Evolutionary conservation across 2,797 vertebrate genomes (phyloP), one percentile per base, ranked within the genome.

Genomic region (Lepus townsendii): DNA sequence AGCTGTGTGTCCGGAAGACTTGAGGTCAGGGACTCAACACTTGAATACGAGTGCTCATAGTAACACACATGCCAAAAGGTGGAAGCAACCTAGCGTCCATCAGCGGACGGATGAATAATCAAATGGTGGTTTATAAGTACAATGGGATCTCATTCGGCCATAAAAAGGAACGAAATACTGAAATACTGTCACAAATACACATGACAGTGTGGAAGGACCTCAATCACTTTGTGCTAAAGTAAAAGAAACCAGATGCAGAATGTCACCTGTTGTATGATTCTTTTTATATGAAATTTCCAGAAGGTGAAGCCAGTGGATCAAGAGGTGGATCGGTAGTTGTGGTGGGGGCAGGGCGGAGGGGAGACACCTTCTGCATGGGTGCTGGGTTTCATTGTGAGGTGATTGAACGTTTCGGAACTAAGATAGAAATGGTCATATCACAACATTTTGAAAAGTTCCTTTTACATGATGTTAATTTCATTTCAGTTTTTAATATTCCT

Each of bases 391-490:
- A 66, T 77, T 88, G 72, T 57, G n/a, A 10, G 10, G 2, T 50
- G 42, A 75, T 63, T 30, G 84, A 65, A 85, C 35, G 12, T 82
- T 91, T 92, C 68, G 26, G 77, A 90, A 79, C 30, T 47, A 47
- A 92, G 35, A 62, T 24, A 14, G 65, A 80, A 17, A 7, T 42
- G 60, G 42, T 77, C 17, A 52, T 77, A 50, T 83, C n/a, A 38
- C 8, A 73, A 65, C 71, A 65, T 76, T 75, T 22, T 75, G 35
- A 88, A 57, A 1, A 42, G 54, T 35, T 76, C 62, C 79, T 92
- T 92, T 72, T 90, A 57, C n/a, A 24, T 75, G 47, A 20, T 19
- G 1, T 63, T 24, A 94, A 60, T 71, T 78, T 91, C 75, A 50
- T 52, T 19, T 57, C 54, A 57, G 54, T 57, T 83, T 83, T 62